These are phyloP conservation scores for Camelus bactrianus DNA, from an alignment of 2,113 vertebrate species.

Conservation along the genomic window DNA sequence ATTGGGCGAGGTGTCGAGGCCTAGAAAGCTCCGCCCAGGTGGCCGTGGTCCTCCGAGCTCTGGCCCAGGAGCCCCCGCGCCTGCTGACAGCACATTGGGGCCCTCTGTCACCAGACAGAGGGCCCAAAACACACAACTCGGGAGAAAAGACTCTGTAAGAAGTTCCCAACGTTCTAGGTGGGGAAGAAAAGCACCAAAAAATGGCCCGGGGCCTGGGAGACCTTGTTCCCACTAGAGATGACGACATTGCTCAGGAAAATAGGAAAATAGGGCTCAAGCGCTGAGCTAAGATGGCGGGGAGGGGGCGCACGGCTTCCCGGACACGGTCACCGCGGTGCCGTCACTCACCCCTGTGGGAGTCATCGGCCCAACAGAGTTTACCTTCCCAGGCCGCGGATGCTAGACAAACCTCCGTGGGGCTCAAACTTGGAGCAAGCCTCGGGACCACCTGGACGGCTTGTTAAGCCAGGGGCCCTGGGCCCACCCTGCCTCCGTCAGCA, in stretches of 20 bases:
- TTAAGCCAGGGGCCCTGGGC: fast-evolving
- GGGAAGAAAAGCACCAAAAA: not conserved
- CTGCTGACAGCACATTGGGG: not conserved
- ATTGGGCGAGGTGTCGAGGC: not conserved
- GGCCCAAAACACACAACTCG: not conserved
- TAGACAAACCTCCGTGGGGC: fast-evolving
- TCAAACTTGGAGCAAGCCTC: not conserved
- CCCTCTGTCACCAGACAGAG: not conserved
- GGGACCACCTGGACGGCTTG: fast-evolving
- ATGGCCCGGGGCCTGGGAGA: not conserved
- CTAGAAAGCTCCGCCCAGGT: not conserved
- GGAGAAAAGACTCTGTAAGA: not conserved
- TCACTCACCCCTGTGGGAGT: not conserved
- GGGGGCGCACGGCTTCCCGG: not conserved
- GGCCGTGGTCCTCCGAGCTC: not conserved
- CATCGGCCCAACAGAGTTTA: not conserved
- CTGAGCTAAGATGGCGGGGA: not conserved
- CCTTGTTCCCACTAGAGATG: not conserved
- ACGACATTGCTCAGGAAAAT: not conserved
- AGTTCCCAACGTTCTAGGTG: not conserved
- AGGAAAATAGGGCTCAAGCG: not conserved
- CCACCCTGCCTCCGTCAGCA: not conserved
- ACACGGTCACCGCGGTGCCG: fast-evolving
- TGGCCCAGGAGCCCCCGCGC: not conserved
- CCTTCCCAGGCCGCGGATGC: not conserved